Base-by-base conservation (phyloP, 2,888 invertebrate species). In the Uloborus plumipes region DNA sequence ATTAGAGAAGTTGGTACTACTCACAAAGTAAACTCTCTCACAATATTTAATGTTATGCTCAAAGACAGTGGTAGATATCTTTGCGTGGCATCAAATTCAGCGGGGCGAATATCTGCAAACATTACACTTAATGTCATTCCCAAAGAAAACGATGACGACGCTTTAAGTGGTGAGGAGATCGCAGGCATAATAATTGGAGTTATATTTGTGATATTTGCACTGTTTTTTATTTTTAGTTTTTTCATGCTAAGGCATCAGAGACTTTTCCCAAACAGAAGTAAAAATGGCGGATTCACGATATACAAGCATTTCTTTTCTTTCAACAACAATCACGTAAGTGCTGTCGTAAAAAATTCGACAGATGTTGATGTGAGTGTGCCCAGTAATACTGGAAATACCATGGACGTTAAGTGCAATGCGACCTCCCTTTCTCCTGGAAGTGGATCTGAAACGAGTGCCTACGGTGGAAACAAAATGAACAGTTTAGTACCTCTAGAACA, bases 1-100 rank as follows among this genome's bases (percentile, higher is more conserved):
- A 86, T 86, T 49, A 67, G 81, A 22, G 86, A 86, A 69, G 83
- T 84, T 47, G 84, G 85, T 51, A 84, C 81, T 22, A 84, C 80
- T 65, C 79, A 84, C 69, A 85, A 86, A 71, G 83, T 81, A 15
- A 86, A 85, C 71, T 85, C 85, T 16, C 66, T 86, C 62, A 86
- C 84, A 15, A 86, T 86, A 65, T 85, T 86, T 66, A 86, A 86
- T 66, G 86, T 85, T 16, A 85, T 86, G 84, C 82, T 85, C 73
- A 86, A 86, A 81, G 86, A 86, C 73, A 74, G 80, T 76, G 86
- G 86, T 31, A 72, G 84, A 59, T 86, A 85, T 69, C 75, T 85
- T 9, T 86, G 86, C 67, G 76, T 80, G 51, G 85, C 86, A 20
- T 73, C 81, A 16, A 86, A 86, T 58, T 81, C 79, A 50, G 86